phyloP scores from a whole-genome alignment of 2,113 vertebrate genomes.

The Gnathonemus echidnorhynchus region DNA sequence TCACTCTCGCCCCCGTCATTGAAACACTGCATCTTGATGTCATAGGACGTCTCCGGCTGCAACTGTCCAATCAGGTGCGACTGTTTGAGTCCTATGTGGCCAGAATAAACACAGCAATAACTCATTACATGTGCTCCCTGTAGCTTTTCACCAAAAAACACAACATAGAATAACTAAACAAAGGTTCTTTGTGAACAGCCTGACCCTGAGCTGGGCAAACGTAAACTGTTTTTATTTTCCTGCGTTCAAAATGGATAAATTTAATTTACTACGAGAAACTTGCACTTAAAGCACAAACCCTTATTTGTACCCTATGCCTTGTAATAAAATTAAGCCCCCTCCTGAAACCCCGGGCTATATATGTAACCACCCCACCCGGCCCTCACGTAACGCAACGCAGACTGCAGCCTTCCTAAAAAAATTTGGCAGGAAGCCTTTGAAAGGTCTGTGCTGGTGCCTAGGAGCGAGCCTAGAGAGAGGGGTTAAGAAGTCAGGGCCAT shows the following conservation, averaged over 20 bases:
- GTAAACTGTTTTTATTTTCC: not conserved
- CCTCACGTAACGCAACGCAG: not conserved
- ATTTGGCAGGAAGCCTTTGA: not conserved
- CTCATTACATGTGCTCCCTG: not conserved
- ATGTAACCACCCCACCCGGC: not conserved
- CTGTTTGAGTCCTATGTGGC: conserved; percentile 69
- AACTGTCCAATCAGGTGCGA: conserved; percentile 88
- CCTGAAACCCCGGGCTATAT: not conserved
- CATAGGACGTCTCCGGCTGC: conserved; percentile 86
- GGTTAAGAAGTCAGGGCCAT: conserved; percentile 26
- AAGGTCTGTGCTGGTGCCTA: conserved; percentile 10
- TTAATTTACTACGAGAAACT: not conserved
- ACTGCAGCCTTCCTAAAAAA: not conserved
- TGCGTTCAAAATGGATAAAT: not conserved
- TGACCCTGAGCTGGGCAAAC: not conserved
- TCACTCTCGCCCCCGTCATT: conserved; percentile 88
- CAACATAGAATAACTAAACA: not conserved
- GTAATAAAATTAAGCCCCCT: not conserved
- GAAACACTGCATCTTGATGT: conserved; percentile 95
- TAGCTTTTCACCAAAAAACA: conserved; percentile 36
- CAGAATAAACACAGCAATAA: not conserved
- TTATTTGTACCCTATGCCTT: not conserved
- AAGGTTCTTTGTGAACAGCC: not conserved
- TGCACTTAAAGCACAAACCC: not conserved
- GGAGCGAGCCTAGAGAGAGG: conserved; percentile 16